phyloP scores from a whole-genome alignment of 2,113 vertebrate genomes.

The Cyanoderma ruficeps region DNA sequence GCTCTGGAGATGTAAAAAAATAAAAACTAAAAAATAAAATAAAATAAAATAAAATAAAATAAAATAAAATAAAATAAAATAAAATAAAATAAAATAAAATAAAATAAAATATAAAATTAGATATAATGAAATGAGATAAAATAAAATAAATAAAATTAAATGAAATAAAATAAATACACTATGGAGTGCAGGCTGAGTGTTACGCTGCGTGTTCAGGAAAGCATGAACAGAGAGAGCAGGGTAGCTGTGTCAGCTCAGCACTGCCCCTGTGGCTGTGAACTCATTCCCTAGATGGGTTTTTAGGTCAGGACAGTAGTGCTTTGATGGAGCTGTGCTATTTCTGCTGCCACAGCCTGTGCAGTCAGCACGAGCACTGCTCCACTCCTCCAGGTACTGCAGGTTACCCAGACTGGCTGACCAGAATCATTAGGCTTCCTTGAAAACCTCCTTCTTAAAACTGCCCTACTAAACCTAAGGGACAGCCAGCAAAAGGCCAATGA shows the following conservation, averaged over 20 bases:
- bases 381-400: neutral
- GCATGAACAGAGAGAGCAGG: neutral
- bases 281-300: neutral
- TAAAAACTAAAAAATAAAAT: neutral
- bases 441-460: neutral
- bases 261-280: neutral
- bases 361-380: accelerated
- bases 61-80: neutral
- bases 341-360: neutral
- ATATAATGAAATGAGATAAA: neutral
- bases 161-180: neutral
- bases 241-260: neutral
- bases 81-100: neutral
- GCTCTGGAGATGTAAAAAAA: neutral
- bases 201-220: neutral
- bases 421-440: neutral
- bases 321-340: neutral
- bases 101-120: neutral
- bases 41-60: neutral
- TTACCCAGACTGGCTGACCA: neutral
- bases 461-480: neutral
- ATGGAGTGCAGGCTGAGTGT: neutral
- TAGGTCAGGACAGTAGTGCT: neutral
- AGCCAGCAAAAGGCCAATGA: neutral
- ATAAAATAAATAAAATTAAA: neutral